Evolutionary conservation across 2,113 vertebrate genomes (phyloP), one percentile per base, ranked within the genome.

Genomic region (Halichoerus grypus): DNA sequence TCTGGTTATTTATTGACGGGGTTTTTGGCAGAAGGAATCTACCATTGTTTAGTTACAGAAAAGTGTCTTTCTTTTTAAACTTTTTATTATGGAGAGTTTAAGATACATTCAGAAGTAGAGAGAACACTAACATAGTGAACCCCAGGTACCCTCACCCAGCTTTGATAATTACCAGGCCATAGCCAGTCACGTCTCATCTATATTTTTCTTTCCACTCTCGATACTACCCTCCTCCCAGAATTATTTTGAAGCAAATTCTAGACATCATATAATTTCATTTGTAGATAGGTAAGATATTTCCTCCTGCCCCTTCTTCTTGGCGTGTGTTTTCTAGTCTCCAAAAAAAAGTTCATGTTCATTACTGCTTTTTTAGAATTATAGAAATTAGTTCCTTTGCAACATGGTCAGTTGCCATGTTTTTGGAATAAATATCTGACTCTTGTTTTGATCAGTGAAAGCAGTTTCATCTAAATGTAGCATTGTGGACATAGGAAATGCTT

Each of bases 361-460:
- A 72, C 7, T 77, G 26, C 42, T 77, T 92, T 69, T 90, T 26
- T 79, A 59, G 72, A 92, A 67, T 86, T 86, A 59, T 1, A 97
- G 59, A 71, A 89, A 86, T 53, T 67, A 39, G 28, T 79, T 93
- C 42, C 79, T 83, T 95, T 91, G 77, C 28, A 8, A 57, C 24
- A 28, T 55, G 72, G 4, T 89, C 22, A 51, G 36, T 90, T 93
- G 33, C 86, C 28, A 49, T 51, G 53, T 6, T 77, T 96, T 90
- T 94, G 18, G 76, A 88, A 36, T 96, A 86, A 81, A 77, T 90
- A n/a, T n/a, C 28, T 96, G 33, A 77, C n/a, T 86, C 42, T 84
- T 95, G 46, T 89, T 90, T 86, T 76, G 33, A 59, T 71, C 63
- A 59, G 5, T 88, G 65, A 67, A 85, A 95, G 46, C 74, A 22